phyloP scores from a whole-genome alignment of 2,113 vertebrate genomes.

The Aix galericulata region DNA sequence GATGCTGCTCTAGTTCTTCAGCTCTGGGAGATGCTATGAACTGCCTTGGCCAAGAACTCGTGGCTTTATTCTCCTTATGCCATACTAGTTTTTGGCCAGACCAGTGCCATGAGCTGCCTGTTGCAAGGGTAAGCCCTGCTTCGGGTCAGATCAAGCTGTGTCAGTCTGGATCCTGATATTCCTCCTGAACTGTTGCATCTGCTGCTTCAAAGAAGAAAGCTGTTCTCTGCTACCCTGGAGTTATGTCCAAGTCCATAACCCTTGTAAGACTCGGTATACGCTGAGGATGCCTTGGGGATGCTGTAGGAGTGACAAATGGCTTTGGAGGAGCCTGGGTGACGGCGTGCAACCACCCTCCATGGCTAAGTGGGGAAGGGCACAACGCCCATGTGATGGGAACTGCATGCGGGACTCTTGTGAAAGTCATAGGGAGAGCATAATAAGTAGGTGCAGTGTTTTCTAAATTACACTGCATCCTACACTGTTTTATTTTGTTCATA shows the following conservation, averaged over 20 bases:
- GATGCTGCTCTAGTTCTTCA: rapidly evolving
- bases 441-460: background rate
- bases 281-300: rapidly evolving
- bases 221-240: rapidly evolving
- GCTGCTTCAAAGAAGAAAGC: background rate
- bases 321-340: background rate
- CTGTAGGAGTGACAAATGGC: background rate
- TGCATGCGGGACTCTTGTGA: rapidly evolving
- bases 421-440: rapidly evolving
- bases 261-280: rapidly evolving
- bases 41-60: background rate
- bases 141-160: background rate
- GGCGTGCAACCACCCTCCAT: rapidly evolving
- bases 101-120: background rate
- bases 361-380: background rate
- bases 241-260: background rate
- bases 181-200: background rate
- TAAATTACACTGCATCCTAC: background rate
- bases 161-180: background rate
- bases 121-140: background rate
- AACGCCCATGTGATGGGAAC: rapidly evolving
- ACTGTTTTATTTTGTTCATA: background rate
- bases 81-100: background rate
- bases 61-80: background rate
- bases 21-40: background rate